A percentile compares a stretch with the other conserved stretches of the same genome.
Evolutionary conservation across 2,888 invertebrate genomes (phyloP).

Genomic region (Eulithis prunata): DNA sequence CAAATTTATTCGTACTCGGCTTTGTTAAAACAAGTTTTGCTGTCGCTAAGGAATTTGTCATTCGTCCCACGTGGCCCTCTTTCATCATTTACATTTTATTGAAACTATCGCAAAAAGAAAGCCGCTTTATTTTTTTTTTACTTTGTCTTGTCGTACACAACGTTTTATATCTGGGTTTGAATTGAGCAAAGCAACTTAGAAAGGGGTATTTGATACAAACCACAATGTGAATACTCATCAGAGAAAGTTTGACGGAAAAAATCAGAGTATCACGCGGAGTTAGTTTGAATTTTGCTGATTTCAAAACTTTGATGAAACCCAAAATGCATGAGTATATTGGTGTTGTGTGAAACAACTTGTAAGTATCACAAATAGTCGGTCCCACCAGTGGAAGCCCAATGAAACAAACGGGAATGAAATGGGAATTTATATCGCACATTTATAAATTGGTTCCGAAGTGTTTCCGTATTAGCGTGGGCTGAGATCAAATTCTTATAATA

Average conservation of each 20-base stretch:
- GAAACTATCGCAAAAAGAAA: conserved; percentile 12
- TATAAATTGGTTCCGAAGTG: conserved; percentile 2
- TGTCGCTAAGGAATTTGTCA: conserved; percentile 16
- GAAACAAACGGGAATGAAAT: too few species aligned
- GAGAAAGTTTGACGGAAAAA: too few species aligned
- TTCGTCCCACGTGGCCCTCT: conserved; percentile 18
- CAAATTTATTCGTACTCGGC: conserved; percentile 23
- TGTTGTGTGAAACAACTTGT: not conserved
- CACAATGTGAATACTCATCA: too few species aligned
- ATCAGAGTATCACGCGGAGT: too few species aligned
- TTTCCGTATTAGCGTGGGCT: conserved; percentile 1
- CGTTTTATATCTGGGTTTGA: too few species aligned
- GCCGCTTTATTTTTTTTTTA: not conserved
- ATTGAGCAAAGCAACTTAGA: too few species aligned
- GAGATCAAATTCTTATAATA: not conserved
- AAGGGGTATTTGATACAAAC: too few species aligned
- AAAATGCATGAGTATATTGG: not conserved
- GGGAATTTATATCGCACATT: conserved; percentile 1
- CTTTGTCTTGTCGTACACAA: too few species aligned
- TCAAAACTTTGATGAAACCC: not conserved
- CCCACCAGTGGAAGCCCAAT: not conserved
- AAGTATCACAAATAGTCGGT: not conserved
- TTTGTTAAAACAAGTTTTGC: conserved; percentile 22
- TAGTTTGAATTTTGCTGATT: too few species aligned
- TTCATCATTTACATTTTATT: conserved; percentile 14